Evolutionary conservation across 2,797 vertebrate genomes (phyloP), one percentile per base, ranked within the genome.

Genomic region (Miichthys miiuy): DNA sequence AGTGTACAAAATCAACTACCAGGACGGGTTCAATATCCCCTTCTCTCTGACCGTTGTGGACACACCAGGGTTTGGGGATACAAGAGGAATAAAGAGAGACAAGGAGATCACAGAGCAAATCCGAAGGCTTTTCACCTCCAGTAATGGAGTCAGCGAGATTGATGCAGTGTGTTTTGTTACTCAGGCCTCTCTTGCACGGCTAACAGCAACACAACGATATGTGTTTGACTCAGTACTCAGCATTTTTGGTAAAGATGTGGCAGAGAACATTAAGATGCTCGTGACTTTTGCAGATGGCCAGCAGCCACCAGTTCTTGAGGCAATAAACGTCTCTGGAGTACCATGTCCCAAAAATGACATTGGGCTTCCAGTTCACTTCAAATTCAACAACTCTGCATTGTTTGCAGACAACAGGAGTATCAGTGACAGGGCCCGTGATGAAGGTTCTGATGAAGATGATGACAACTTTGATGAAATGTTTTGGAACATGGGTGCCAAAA

Each of bases 331-430:
- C 0, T 80, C 91, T 1, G 9, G 38, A 0, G 41, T 93, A 1
- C 86, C 88, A 1, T 91, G 90, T 66, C 75, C 70, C 0, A 90
- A 76, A 79, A 81, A 51, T 6, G 16, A 80, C 1, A 9, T 69
- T 0, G 85, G 84, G 0, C 48, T 84, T 4, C 80, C 86, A 5
- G 51, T 79, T 78, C 70, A 92, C 61, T 92, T 93, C 63, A 93
- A 88, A 4, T 93, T 94, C 72, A 90, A 93, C 70, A 93, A 93
- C n/a, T 91, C 91, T 6, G 89, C 83, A 0, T 21, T 90, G 38
- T 93, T 90, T 82, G 75, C 83, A 62, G 51, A 69, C 1, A 80
- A 79, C 68, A 69, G 48, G 41, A 34, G 48, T 25, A 11, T 4
- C 70, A 23, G 13, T 3, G 63, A 34, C 5, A n/a, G 1, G 14